Base-by-base conservation (phyloP, 2,888 invertebrate species). In the Dasysyrphus tricinctus region DNA sequence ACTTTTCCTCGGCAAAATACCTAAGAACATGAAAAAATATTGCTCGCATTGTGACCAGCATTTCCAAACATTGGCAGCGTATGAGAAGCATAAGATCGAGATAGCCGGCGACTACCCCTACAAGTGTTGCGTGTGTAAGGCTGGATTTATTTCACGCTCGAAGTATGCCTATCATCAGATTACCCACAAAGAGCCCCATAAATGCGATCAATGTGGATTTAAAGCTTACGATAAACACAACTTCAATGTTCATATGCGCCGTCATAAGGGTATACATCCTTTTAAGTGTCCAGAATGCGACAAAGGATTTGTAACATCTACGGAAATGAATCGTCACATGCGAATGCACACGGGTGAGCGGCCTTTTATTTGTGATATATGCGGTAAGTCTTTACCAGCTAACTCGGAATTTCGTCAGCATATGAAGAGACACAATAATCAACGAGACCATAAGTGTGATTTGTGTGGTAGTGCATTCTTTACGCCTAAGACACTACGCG, bases 221-320 rank as follows among this genome's bases (percentile, higher is more conserved):
- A 56, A 74, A 37, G 85, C 85, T 2, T 77, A 37, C 19, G 85
- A 85, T 51, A 80, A 57, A n/a, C 77, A 80, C 16, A 85, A 85
- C 12, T 85, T 80, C 12, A 73, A 85, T 37, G 80, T 85, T 2
- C 85, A 85, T 19, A 85, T 85, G 85, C 85, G 80, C 1, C 85
- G 85, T 0, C 85, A 85, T 16, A 74, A 85, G 24, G 74, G 85
- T 6, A 85, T 85, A 19, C 63, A 56, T 44, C 42, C 73, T 5
- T 80, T 73, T 29, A 59, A 59, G n/a, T 85, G 85, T 44, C 42
- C 63, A 11, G 59, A 77, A 11, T 85, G 85, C 12, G 70, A 47
- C 4, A 85, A 80, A 14, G 77, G 80, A 4, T 85, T 85, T 37
- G 80, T 85, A 8, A 85, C 85, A 2, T 80, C 85, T 0, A 74